phyloP scores from a whole-genome alignment of 2,888 invertebrate species.

The Spisula subtruncata region DNA sequence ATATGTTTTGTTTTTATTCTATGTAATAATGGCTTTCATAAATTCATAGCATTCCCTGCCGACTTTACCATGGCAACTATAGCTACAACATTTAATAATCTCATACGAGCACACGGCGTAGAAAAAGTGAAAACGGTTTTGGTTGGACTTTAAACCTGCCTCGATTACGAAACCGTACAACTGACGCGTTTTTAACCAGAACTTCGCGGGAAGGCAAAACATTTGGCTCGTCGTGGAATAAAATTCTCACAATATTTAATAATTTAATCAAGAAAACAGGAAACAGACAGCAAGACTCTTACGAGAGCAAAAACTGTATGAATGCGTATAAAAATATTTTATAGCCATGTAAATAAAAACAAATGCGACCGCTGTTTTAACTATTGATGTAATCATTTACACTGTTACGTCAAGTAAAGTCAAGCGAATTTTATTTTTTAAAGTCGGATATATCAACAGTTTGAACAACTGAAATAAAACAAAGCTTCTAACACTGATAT shows the following conservation, averaged over 20 bases:
- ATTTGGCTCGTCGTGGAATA: not conserved
- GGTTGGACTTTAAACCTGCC: not conserved
- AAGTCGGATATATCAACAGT: too few relatives aligned
- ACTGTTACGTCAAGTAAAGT: too few relatives aligned
- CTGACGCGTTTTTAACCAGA: not conserved
- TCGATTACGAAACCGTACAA: not conserved
- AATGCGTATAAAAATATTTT: not conserved
- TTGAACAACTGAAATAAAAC: too few relatives aligned
- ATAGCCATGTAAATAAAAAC: slow-evolving; percentile 6
- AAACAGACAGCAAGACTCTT: not conserved
- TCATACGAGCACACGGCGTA: not conserved
- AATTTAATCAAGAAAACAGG: slow-evolving; percentile 3
- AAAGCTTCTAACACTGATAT: too few relatives aligned
- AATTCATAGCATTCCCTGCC: not conserved
- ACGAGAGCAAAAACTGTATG: not conserved
- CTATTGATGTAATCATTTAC: too few relatives aligned
- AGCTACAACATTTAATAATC: not conserved
- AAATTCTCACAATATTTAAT: slow-evolving; percentile 2
- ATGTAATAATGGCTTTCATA: not conserved
- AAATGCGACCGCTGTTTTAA: not conserved
- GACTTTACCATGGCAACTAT: not conserved
- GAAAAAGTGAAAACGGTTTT: not conserved
- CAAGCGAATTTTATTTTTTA: too few relatives aligned
- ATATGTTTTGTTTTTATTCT: not conserved
- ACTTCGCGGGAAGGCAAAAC: not conserved